Evolutionary conservation across 2,113 vertebrate species (phyloP), one percentile per base, ranked within the genome.

Genomic region (Bubo scandiacus): DNA sequence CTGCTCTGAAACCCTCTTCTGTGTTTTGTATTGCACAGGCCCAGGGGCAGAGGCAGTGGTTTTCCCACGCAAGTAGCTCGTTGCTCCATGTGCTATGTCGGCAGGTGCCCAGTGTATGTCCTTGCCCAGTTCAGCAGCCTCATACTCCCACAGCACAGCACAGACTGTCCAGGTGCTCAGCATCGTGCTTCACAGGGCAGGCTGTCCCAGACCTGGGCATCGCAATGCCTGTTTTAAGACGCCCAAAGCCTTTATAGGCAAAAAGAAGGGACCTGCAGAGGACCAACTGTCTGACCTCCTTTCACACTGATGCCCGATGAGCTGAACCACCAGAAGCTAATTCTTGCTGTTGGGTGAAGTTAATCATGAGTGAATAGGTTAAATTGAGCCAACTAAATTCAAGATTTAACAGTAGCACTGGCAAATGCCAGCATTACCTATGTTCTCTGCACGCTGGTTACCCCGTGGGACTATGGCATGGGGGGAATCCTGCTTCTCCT

Each of bases 61-160:
- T 75, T 49, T 80, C n/a, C 25, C 18, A 0, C 21, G 18, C 0
- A 2, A 59, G 62, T 5, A 59, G 22, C n/a, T 57, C 0, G 1
- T 4, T 6, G 38, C 49, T 38, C 15, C 43, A 21, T 5, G n/a
- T 42, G 47, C 26, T 54, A 0, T 0, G 0, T 3, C 0, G 7
- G 11, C 2, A 4, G 16, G 32, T 49, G 52, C 12, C 47, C n/a
- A 18, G 13, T 20, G 26, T 29, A 13, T 2, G 3, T 62, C 45
- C 51, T 47, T 42, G 65, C 22, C 11, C 63, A 85, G 8, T 4
- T 61, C 14, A 57, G 38, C 68, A 85, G 43, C 42, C 40, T 57
- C 2, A 0, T 34, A 25, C 5, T 67, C 27, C 38, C 47, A 38
- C 5, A 10, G 26, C 45, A 62, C 1, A 5, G 40, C 49, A 15